These are phyloP conservation scores for Pogona vitticeps DNA, from an alignment of 2,113 vertebrate species.

Conservation along the genomic window DNA sequence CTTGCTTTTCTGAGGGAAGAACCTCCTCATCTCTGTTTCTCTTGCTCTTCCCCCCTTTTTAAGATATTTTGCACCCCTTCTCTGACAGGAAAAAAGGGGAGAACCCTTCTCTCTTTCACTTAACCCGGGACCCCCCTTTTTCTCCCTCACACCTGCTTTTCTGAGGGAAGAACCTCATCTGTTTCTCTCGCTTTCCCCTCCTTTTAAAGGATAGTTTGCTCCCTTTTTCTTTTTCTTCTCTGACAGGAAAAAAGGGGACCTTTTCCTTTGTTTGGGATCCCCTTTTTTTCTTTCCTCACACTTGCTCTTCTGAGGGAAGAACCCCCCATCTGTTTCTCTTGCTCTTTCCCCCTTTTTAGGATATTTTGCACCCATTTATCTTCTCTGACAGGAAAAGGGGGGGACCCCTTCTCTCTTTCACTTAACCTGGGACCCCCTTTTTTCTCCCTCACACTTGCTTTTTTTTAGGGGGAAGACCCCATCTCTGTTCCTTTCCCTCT, in stretches of 20 bases:
- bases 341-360: not conserved
- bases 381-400: not conserved
- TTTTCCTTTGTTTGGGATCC: fast-evolving
- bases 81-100: not conserved
- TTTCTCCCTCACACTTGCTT: too few species aligned
- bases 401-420: not conserved
- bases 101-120: fast-evolving
- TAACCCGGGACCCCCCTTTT: not conserved
- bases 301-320: too few species aligned
- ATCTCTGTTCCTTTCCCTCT: not conserved
- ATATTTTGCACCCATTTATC: not conserved
- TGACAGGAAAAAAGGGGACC: too few species aligned
- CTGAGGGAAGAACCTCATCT: not conserved
- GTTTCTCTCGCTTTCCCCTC: not conserved
- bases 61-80: not conserved
- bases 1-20: not conserved
- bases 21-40: not conserved
- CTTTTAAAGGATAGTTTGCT: too few species aligned
- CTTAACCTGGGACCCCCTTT: fast-evolving
- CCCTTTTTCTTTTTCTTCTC: too few species aligned
- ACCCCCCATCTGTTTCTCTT: not conserved
- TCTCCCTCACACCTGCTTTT: too few species aligned
- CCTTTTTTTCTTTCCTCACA: too few species aligned
- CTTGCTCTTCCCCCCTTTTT: not conserved
- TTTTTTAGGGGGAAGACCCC: too few species aligned